These are phyloP conservation scores for Callionymus lyra DNA, from an alignment of 2,113 vertebrate genomes.

Conservation along the genomic window DNA sequence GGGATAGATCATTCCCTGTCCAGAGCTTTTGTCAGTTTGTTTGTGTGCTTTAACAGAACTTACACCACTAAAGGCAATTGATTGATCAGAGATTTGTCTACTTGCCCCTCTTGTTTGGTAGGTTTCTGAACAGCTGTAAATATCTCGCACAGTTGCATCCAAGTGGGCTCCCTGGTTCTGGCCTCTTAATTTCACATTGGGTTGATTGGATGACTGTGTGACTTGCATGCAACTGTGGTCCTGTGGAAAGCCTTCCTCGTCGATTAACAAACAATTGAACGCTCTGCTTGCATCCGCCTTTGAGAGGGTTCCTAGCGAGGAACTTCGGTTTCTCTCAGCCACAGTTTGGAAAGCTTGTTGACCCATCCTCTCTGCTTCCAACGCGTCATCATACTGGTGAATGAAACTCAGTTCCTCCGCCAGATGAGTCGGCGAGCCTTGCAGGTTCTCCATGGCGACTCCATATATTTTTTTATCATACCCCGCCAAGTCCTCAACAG, in stretches of 20 bases:
- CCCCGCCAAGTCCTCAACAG: slow-evolving; percentile 44
- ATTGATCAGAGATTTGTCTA: slow-evolving; percentile 44
- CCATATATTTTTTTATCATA: slow-evolving; percentile 47
- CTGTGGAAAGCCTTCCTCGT: slow-evolving; percentile 67
- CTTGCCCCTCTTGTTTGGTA: slow-evolving; percentile 18
- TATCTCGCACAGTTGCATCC: slow-evolving; percentile 19
- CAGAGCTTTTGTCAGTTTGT: slow-evolving; percentile 37
- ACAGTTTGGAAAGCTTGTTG: slow-evolving; percentile 32
- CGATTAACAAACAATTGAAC: slow-evolving; percentile 65
- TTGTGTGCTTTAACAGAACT: slow-evolving; percentile 51
- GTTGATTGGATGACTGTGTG: slow-evolving; percentile 23
- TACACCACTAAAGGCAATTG: slow-evolving; percentile 41
- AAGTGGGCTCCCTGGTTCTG: slow-evolving; percentile 26
- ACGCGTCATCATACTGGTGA: slow-evolving; percentile 37
- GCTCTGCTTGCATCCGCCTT: slow-evolving; percentile 31
- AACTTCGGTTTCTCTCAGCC: slow-evolving; percentile 10
- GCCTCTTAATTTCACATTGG: slow-evolving; percentile 30
- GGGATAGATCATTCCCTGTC: slow-evolving; percentile 28
- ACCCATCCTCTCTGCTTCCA: slow-evolving; percentile 27
- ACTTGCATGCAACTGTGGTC: slow-evolving; percentile 41
- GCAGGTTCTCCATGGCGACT: slow-evolving; percentile 37
- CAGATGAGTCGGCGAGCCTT: slow-evolving; percentile 38
- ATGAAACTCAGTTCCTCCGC: slow-evolving; percentile 40
- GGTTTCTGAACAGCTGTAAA: slow-evolving; percentile 29
- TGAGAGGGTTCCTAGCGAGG: slow-evolving; percentile 21